phyloP scores from a whole-genome alignment of 92 coral and sea anemone species.

The Umimayanthus kanabou region DNA sequence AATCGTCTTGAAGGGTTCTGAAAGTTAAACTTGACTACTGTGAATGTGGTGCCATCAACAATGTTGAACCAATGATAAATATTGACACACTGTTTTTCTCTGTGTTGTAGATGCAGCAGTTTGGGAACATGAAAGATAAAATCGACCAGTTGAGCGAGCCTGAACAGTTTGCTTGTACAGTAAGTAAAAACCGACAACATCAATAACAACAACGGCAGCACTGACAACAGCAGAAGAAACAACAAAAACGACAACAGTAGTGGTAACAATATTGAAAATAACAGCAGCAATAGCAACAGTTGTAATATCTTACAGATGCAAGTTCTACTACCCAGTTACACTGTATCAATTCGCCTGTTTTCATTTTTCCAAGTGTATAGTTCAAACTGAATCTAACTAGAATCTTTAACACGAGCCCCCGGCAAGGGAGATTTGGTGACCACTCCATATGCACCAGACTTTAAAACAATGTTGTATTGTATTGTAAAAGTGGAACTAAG shows the following conservation, averaged over 20 bases:
- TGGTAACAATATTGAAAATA: too few relatives aligned
- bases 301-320: not conserved
- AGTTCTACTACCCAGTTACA: not conserved
- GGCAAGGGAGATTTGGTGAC: too few relatives aligned
- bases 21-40: not conserved
- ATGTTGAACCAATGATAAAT: not conserved
- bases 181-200: constrained; percentile 46
- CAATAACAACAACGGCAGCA: not conserved
- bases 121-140: constrained; percentile 84
- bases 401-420: too few relatives aligned
- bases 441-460: too few relatives aligned
- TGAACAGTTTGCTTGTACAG: constrained; percentile 92
- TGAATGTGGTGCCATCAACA: not conserved
- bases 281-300: too few relatives aligned
- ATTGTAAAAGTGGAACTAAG: too few relatives aligned
- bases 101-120: constrained; percentile 76
- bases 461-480: too few relatives aligned
- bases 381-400: too few relatives aligned
- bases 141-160: constrained; percentile 89
- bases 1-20: not conserved
- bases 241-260: too few relatives aligned
- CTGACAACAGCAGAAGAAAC: too few relatives aligned
- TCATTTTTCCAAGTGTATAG: not conserved
- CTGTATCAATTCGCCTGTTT: not conserved
- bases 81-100: not conserved